A percentile compares a stretch with the other conserved stretches of the same genome.
These are phyloP conservation scores for Baryphthengus martii DNA, from an alignment of 2,113 vertebrate genomes.

Conservation along the genomic window DNA sequence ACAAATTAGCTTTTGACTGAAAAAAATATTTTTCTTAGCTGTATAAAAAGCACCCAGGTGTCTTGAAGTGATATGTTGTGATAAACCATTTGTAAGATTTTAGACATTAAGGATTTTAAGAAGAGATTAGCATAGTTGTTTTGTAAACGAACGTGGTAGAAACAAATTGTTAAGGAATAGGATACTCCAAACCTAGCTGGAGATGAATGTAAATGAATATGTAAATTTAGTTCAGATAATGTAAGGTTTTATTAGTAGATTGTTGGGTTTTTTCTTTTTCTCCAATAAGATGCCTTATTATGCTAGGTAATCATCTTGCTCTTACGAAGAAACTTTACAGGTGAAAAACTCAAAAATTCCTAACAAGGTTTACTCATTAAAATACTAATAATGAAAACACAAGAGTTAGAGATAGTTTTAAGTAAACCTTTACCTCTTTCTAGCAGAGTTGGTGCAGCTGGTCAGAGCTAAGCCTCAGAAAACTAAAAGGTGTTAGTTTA, in stretches of 20 bases:
- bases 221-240: not conserved
- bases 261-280: not conserved
- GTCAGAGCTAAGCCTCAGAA: not conserved
- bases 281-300: not conserved
- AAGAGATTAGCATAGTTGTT: not conserved
- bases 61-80: not conserved
- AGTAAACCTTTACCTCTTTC: not conserved
- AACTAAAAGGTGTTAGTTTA: not conserved
- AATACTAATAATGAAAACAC: not conserved
- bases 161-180: not conserved
- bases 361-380: not conserved
- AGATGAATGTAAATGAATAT: not conserved
- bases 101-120: not conserved
- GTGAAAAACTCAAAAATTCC: not conserved
- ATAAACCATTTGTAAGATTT: not conserved
- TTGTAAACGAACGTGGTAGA: not conserved
- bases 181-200: not conserved
- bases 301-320: not conserved
- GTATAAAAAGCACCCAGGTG: accelerated
- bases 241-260: not conserved
- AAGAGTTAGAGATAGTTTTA: not conserved
- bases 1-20: not conserved
- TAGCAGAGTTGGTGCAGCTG: not conserved
- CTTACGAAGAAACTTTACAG: not conserved
- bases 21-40: not conserved